Percentiles rank a stretch among this genome's conserved stretches.
phyloP scores from a whole-genome alignment of 2,888 invertebrate genomes.

The Noctua fimbriata region DNA sequence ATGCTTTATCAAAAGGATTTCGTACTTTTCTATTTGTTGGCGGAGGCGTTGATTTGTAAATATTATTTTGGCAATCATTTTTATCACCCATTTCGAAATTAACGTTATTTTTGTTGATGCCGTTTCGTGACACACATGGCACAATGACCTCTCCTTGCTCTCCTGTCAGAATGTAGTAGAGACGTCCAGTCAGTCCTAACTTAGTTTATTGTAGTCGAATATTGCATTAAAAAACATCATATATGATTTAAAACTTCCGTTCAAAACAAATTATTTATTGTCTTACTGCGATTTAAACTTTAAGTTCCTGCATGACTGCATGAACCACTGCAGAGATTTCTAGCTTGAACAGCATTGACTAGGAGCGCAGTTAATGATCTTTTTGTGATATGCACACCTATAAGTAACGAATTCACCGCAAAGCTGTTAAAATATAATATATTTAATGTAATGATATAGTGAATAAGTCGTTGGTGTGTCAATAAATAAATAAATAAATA shows the following conservation, averaged over 20 bases:
- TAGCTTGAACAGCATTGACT: background rate
- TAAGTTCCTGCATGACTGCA: background rate
- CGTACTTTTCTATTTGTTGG: conserved; percentile 87
- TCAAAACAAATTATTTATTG: background rate
- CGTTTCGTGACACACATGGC: conserved; percentile 55
- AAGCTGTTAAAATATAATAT: too few relatives aligned
- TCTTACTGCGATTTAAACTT: background rate
- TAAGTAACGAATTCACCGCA: too few relatives aligned
- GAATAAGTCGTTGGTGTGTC: too few relatives aligned
- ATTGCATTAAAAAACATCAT: background rate
- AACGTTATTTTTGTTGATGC: conserved; percentile 75
- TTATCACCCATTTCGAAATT: conserved; percentile 86
- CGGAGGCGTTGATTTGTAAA: conserved; percentile 84
- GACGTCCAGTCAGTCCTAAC: background rate
- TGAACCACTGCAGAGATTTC: background rate
- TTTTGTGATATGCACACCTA: too few relatives aligned
- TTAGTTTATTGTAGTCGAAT: background rate
- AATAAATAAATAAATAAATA: too few relatives aligned
- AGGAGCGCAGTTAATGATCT: background rate
- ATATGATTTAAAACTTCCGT: background rate
- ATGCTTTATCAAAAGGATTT: conserved; percentile 93
- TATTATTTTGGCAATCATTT: conserved; percentile 79
- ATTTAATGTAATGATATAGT: too few relatives aligned
- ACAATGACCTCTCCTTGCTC: conserved; percentile 62
- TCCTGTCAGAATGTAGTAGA: background rate